These are phyloP conservation scores for Argyrosomus regius DNA, from an alignment of 2,797 vertebrate genomes.

Conservation along the genomic window DNA sequence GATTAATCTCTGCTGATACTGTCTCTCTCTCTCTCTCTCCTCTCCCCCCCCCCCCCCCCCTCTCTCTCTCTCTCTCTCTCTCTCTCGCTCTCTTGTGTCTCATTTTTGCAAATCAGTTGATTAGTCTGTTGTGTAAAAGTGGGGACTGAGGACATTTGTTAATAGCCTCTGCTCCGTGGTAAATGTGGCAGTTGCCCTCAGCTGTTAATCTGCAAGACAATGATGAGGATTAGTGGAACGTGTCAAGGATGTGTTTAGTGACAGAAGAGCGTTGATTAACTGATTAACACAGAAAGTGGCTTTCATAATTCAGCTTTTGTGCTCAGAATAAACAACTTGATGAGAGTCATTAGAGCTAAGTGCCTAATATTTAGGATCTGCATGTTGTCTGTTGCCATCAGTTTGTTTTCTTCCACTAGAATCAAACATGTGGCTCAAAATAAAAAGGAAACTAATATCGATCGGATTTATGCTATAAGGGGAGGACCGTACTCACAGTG, in stretches of 20 bases:
- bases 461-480: background rate
- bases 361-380: background rate
- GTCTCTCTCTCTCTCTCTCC: background rate
- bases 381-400: background rate
- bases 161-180: background rate
- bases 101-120: conserved; percentile 31
- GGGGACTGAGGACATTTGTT: background rate
- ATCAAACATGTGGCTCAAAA: background rate
- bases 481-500: background rate
- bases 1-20: background rate
- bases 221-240: too few species aligned
- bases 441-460: background rate
- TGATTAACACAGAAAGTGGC: conserved; percentile 25
- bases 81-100: background rate
- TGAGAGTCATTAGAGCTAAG: background rate
- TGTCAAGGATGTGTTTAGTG: too few species aligned
- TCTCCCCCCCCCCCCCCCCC: too few species aligned
- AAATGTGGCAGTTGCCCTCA: conserved; percentile 15
- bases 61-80: background rate
- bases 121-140: conserved; percentile 33
- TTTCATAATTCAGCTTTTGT: conserved; percentile 28
- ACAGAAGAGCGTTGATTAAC: too few species aligned
- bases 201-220: conserved; percentile 19
- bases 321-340: conserved; percentile 13
- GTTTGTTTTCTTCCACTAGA: background rate